Evolutionary conservation across 2,113 vertebrate species (phyloP), one percentile per base, ranked within the genome.

Genomic region (Hippocampus abdominalis): DNA sequence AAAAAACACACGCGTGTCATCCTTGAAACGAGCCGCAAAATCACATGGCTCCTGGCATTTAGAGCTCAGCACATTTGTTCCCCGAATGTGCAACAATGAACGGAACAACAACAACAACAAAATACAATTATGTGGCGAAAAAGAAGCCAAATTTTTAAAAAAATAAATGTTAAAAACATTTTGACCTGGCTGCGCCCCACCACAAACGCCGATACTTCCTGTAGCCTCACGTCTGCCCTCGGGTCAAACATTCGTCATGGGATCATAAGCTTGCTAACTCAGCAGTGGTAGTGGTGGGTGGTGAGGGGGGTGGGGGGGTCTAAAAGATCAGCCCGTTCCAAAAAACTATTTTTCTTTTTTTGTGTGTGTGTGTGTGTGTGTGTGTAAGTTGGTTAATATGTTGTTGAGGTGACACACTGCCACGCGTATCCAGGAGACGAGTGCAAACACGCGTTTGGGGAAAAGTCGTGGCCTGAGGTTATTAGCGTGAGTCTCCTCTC

Each of bases 121-220:
- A 16, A 48, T 51, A 51, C 18, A 51, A 51, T 20, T 21, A 8
- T 51, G 48, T 18, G 12, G 44, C 3, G 44, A 16, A 46, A 46
- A 44, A 12, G 42, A 13, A 44, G 12, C 29, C 29, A 32, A 32
- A n/a, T n/a, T n/a, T n/a, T 40, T 40, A 40, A 40, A 40, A 40
- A 40, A 6, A 42, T 42, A 42, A 42, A 42, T 11, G 9, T 9
- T 9, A 40, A 40, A 40, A 40, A 40, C 10, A 40, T 9, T 40
- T 10, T 75, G 73, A 77, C 81, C 84, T 78, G 51, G 36, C 8
- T 25, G 48, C 76, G 82, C 76, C 15, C 25, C 25, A 13, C 75
- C 66, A 62, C 2, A 71, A 76, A 72, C 56, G 60, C 57, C 29
- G 68, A 81, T 63, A 82, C 78, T 85, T 89, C 81, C 76, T 84